Evolutionary conservation across 2,888 invertebrate species (phyloP), one percentile per base, ranked within the genome.

Genomic region (Caenorhabditis sp.): DNA sequence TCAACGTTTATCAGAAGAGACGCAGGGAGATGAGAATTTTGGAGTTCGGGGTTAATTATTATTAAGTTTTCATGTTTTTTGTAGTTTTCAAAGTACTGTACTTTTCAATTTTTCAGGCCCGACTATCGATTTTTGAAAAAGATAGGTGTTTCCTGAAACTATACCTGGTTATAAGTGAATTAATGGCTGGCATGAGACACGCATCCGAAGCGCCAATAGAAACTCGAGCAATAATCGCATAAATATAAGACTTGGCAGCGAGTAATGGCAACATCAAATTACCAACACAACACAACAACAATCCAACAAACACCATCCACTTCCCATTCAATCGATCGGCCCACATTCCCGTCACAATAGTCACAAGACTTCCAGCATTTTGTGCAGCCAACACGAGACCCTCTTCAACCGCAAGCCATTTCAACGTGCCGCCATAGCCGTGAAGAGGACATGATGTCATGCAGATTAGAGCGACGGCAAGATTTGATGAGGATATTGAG

Each of bases 381-480:
- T 85, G 85, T 24, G 86, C 85, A 2, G 86, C 86, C 57, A 86
- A 54, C 6, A 86, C 84, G 23, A 84, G 74, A 8, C 86, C 86
- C 74, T 86, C 84, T n/a, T 58, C 21, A n/a, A 66, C 62, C 6
- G 68, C 66, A 4, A 69, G 66, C 73, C 73, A 73, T 31, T 73
- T 65, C 5, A 73, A 26, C 1, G 65, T 73, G 0, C 73, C 73
- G 10, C 81, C 81, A 50, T 84, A 83, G n/a, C 81, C 84, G 63
- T 84, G 83, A n/a, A 82, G 66, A 10, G 84, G 84, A 55, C 86
- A 86, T 2, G 79, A 81, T n/a, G 84, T 86, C 86, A 86, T 86
- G 66, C 86, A 86, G 26, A 86, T 86, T n/a, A 86, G 62, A 17
- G 84, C 86, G 14, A 86, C 86, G 10, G 86, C 83, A 27, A 86